Conservation (phyloP, 2,113 vertebrate genomes). For the Callipepla californica region DNA sequence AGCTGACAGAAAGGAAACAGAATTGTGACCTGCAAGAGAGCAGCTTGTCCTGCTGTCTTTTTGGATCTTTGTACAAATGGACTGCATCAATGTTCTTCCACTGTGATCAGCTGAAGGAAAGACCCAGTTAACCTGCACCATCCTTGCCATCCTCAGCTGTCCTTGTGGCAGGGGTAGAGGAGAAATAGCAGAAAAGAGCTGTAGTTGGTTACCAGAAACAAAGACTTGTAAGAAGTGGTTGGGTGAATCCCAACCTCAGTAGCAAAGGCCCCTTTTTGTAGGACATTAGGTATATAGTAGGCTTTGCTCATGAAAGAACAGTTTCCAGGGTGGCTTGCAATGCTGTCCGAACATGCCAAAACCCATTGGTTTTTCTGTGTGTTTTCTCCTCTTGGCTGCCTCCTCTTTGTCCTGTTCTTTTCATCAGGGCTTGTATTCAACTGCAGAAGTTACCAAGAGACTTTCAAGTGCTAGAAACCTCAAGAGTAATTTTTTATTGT, state of each 20-base stretch:
- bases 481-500: neutral
- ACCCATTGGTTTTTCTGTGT: rapidly evolving
- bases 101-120: neutral
- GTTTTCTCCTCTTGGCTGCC: neutral
- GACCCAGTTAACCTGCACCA: neutral
- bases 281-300: rapidly evolving
- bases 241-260: neutral
- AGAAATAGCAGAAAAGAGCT: neutral
- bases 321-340: neutral
- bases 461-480: neutral
- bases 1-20: neutral
- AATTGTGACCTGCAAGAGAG: neutral
- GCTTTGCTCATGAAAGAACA: neutral
- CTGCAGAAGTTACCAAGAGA: neutral
- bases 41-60: neutral
- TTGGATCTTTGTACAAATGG: neutral
- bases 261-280: neutral
- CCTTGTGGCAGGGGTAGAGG: neutral
- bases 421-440: neutral
- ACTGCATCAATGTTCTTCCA: neutral
- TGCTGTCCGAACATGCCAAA: neutral
- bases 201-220: neutral
- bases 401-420: neutral
- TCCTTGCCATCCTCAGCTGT: neutral
- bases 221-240: neutral